Evolutionary conservation across 1,140 invertebrate species (phyloP), one percentile per base, ranked within the genome.

Genomic region (Drosophila tristis): DNA sequence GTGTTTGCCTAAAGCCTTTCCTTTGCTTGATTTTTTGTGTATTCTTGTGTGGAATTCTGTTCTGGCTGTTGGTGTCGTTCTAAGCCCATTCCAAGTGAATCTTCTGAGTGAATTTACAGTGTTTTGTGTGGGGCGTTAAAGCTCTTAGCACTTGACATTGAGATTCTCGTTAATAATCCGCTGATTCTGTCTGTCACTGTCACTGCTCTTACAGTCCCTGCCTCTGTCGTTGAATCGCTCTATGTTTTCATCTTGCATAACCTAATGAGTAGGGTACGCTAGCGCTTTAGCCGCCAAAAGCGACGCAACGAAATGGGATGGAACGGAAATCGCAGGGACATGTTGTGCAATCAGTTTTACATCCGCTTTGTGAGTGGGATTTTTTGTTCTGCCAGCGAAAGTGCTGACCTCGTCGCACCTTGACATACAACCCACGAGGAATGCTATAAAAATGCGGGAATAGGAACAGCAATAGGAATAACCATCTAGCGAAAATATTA

Each of bases 291-390:
- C 11, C 11, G 35, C 35, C 11, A 42, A 61, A 51, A 50, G 60
- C 68, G 39, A 35, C 74, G 64, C 64, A 64, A 48, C 68, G 53
- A 50, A 70, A 58, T 35, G 65, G 45, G 57, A 70, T 71, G 45
- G 9, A 58, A 71, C 78, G 81, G 82, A 87, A 87, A 70, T 78
- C 64, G 25, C 60, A 58, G 56, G 44, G 59, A 51, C 50, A 54
- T 48, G 74, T 86, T 85, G 78, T 73, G 81, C 80, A 85, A 85
- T 86, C 81, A 63, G 66, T 81, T 86, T 54, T 66, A 61, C 74
- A 67, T 86, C 68, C 82, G 74, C 64, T 63, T 45, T 63, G 57
- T 16, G 68, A 53, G 56, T 35, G 58, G 39, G 75, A 78, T 74
- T 81, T 64, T 74, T 35, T 64, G 23, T 47, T 35, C 29, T 8